Conservation (phyloP, 1,140 invertebrate species). For the Phortica variegata region DNA sequence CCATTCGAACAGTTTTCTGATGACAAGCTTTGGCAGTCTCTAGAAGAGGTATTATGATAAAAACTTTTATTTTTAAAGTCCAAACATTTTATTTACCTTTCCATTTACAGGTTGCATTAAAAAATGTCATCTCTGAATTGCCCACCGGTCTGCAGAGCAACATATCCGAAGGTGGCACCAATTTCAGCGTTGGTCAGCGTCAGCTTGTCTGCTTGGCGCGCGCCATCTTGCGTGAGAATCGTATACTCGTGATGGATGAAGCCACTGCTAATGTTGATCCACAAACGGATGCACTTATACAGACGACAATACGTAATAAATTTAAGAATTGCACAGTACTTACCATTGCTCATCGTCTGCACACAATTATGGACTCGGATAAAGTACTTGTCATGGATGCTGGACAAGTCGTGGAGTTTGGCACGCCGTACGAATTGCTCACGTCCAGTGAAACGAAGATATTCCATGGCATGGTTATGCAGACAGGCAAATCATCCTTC, state of each 20-base stretch:
- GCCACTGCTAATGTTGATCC: slow-evolving; percentile 64
- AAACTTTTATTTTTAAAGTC: no score
- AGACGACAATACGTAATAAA: slow-evolving; percentile 63
- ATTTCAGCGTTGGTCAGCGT: slow-evolving; percentile 74
- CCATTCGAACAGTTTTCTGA: slow-evolving; percentile 76
- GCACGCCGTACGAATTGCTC: slow-evolving; percentile 65
- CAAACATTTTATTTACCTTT: no score
- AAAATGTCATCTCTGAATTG: slow-evolving; percentile 65
- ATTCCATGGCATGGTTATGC: slow-evolving; percentile 52
- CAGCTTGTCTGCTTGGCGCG: slow-evolving; percentile 72
- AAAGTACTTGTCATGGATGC: slow-evolving; percentile 74
- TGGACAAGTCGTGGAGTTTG: slow-evolving; percentile 63
- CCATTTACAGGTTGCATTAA: no score
- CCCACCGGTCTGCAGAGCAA: slow-evolving; percentile 66
- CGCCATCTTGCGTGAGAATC: slow-evolving; percentile 71
- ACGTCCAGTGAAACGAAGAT: slow-evolving; percentile 36
- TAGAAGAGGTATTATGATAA: no score
- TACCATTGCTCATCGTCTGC: slow-evolving; percentile 76
- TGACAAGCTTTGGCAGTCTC: slow-evolving; percentile 75
- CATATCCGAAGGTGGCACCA: slow-evolving; percentile 69
- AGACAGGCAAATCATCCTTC: slow-evolving; percentile 59
- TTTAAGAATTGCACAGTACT: slow-evolving; percentile 71
- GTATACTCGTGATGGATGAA: slow-evolving; percentile 66
- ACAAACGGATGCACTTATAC: slow-evolving; percentile 65
- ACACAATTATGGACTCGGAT: slow-evolving; percentile 73